Conservation (phyloP, 2,113 vertebrate genomes). For the Zapornia atra region DNA sequence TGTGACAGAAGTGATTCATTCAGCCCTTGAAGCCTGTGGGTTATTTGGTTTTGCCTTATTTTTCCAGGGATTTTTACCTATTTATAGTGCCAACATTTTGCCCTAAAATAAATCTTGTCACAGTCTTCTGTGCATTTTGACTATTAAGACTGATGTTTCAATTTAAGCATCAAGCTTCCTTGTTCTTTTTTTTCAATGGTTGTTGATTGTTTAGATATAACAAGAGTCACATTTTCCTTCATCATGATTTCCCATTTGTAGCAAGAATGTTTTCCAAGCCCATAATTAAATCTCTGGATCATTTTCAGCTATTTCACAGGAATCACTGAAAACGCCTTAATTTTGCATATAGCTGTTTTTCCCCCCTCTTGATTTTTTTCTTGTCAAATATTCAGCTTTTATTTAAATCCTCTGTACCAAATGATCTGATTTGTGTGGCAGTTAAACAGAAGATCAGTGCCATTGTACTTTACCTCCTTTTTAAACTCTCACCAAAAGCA, state of each 20-base stretch:
- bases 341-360: background rate
- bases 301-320: background rate
- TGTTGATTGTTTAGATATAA: background rate
- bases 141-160: background rate
- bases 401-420: background rate
- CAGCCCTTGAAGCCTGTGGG: background rate
- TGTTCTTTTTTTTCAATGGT: background rate
- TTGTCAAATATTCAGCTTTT: background rate
- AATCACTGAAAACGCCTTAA: background rate
- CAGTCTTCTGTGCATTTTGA: background rate
- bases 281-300: background rate
- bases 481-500: background rate
- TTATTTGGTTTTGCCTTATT: background rate
- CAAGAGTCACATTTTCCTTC: background rate
- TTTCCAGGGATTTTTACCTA: background rate
- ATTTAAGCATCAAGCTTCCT: background rate
- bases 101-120: background rate
- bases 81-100: background rate
- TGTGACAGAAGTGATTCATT: background rate
- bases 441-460: background rate
- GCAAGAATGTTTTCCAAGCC: background rate
- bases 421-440: background rate
- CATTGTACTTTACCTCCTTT: background rate
- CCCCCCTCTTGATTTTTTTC: background rate
- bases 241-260: background rate